phyloP scores from a whole-genome alignment of 1,140 invertebrate genomes.

The Heterodera carotae region DNA sequence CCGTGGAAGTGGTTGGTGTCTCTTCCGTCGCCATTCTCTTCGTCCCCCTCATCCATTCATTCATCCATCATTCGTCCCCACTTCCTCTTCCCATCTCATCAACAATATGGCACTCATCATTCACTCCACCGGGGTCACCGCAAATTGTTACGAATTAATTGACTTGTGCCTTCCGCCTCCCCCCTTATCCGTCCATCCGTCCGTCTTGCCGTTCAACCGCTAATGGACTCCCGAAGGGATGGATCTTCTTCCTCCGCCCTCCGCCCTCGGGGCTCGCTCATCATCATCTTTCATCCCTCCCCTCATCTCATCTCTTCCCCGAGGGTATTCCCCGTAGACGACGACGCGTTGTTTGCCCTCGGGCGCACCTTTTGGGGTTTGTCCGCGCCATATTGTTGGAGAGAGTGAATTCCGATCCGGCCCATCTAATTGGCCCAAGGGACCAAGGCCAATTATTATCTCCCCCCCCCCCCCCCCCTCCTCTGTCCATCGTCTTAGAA shows the following conservation, averaged over 20 bases:
- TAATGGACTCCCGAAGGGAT: slow-evolving; percentile 24
- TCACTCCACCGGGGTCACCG: not conserved
- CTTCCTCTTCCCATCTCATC: not conserved
- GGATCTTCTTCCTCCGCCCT: not conserved
- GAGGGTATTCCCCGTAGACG: not conserved
- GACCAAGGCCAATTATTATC: slow-evolving; percentile 23
- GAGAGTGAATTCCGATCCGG: slow-evolving; percentile 13
- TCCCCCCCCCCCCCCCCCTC: not conserved
- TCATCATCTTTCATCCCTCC: not conserved
- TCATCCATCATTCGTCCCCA: too few relatives aligned
- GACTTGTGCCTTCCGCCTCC: not conserved
- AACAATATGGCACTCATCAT: slow-evolving; percentile 6
- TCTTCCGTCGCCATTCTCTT: not conserved
- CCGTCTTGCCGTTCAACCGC: not conserved
- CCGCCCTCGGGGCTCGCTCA: not conserved
- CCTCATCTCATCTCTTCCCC: too few relatives aligned
- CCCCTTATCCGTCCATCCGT: not conserved
- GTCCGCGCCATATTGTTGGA: not conserved
- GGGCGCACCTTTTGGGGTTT: slow-evolving; percentile 8
- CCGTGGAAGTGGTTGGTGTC: not conserved
- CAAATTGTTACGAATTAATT: slow-evolving; percentile 16
- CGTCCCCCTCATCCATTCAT: not conserved
- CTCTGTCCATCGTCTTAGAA: not conserved
- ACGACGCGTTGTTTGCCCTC: slow-evolving; percentile 11
- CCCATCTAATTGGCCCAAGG: slow-evolving; percentile 29